These are phyloP conservation scores for Alfaro cultratus DNA, from an alignment of 2,797 vertebrate genomes.

Conservation along the genomic window DNA sequence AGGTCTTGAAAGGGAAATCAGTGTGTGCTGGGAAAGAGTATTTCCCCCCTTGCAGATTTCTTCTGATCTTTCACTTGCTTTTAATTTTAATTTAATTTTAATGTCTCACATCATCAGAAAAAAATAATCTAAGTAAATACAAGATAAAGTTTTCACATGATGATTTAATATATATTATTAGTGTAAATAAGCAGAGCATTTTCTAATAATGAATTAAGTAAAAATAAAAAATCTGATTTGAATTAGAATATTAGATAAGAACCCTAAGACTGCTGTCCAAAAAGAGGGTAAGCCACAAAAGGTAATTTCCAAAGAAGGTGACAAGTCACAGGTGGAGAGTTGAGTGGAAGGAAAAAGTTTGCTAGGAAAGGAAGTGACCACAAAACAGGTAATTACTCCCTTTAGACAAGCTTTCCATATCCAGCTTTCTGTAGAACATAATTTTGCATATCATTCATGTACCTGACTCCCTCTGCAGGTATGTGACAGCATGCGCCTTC, in stretches of 20 bases:
- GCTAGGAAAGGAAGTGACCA: not conserved
- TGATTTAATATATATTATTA: not conserved
- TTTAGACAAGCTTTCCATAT: not conserved
- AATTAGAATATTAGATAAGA: not conserved
- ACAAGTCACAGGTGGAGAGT: not conserved
- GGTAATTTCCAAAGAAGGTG: not conserved
- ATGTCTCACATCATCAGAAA: not conserved
- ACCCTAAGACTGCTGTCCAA: not conserved
- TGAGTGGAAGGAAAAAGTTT: not conserved
- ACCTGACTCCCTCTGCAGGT: slow-evolving; percentile 76
- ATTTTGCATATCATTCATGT: not conserved
- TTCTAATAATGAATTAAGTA: not conserved
- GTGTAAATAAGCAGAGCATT: not conserved
- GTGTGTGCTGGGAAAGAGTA: not conserved
- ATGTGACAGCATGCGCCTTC: slow-evolving; percentile 93
- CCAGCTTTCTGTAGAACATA: not conserved
- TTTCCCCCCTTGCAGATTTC: not conserved
- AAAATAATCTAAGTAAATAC: not conserved
- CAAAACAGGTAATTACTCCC: not conserved
- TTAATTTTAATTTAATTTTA: not conserved
- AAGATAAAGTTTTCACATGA: not conserved
- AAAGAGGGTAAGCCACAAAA: not conserved
- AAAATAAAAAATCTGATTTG: no score
- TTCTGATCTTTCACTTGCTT: not conserved
- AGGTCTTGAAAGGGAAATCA: not conserved